Evolutionary conservation across 2,797 vertebrate species (phyloP), one percentile per base, ranked within the genome.

Genomic region (Delichon dasypus): DNA sequence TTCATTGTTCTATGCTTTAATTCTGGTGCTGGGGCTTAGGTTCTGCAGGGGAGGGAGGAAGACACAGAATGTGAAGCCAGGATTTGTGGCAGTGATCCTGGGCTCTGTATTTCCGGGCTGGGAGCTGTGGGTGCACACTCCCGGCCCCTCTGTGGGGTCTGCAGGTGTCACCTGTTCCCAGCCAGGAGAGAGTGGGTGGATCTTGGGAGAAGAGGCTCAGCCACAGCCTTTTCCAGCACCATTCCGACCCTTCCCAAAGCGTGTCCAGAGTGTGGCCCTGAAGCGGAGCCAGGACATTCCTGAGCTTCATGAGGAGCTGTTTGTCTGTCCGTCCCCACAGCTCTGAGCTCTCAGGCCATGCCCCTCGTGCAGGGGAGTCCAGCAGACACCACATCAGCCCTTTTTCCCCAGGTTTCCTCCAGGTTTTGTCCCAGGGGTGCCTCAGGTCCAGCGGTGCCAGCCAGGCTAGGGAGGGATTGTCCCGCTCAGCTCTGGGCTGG

Each of bases 241-340:
- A 53, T 18, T 42, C 68, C 0, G 0, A 9, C 36, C 14, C 18
- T 74, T 66, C 44, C 61, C 50, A 20, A 25, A 19, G 38, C 0
- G 5, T 11, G 29, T 51, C 27, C 42, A 23, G 66, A 67, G 61
- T 5, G 4, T 4, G 11, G 42, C 22, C 57, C 62, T 54, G 29
- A 9, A 7, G 19, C 0, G 0, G 17, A 53, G 53, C 48, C 3
- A 9, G 26, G 62, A n/a, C 0, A 0, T 17, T 64, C 40, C 30
- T 4, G 18, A 32, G 23, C 23, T 38, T 32, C 8, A 1, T 7
- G 7, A 45, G 50, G 13, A 61, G 53, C 34, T 81, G 10, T 40
- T 12, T 40, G 21, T 21, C 44, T 29, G 9, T n/a, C 50, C 45
- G 36, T 22, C 5, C 15, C 36, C 23, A 3, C 22, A 20, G 29